Base-by-base conservation (phyloP, 2,113 vertebrate genomes). In the Machaerirhynchus nigripectus region DNA sequence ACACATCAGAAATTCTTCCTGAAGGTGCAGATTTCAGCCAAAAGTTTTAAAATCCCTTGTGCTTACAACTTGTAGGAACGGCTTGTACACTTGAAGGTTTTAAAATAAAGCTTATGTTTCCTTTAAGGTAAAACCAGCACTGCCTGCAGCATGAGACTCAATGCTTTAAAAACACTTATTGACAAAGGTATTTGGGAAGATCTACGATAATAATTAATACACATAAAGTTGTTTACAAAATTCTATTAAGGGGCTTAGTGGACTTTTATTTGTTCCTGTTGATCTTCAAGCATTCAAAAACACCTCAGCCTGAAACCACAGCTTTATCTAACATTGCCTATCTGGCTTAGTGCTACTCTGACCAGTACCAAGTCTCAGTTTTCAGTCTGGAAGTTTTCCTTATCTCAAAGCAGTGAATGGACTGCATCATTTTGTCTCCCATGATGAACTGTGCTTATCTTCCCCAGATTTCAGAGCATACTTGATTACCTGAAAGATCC, bases 1-100 rank as follows among this genome's bases (percentile, higher is more conserved):
- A 90, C 96, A 97, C 95, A 97, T 96, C 96, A 98, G 89, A 97
- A 70, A 74, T 93, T 89, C 90, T 93, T 94, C 95, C 89, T 23
- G 1, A 84, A 93, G 89, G 89, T 65, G 39, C 57, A 96, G 71
- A 96, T 96, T 96, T 97, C 93, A 96, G 63, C 52, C 59, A 35
- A 73, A 91, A 96, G 91, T 96, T 96, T 96, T 84, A 14, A 76
- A 97, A 95, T 95, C 94, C 95, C 82, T 94, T 80, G 90, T 95
- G 96, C 64, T 95, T 90, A 96, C 87, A 82, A 77, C 71, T 88
- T 5, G 20, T 83, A 94, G 70, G 92, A 95, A 96, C 96, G 42
- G 87, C 50, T 55, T 73, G 69, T 71, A 95, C 37, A 63, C 52
- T 95, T 90, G 13, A 95, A 94, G 64, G 74, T 91, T 97, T 96